Evolutionary conservation across 2,888 invertebrate species (phyloP), one percentile per base, ranked within the genome.

Genomic region (Penaeus monodon): DNA sequence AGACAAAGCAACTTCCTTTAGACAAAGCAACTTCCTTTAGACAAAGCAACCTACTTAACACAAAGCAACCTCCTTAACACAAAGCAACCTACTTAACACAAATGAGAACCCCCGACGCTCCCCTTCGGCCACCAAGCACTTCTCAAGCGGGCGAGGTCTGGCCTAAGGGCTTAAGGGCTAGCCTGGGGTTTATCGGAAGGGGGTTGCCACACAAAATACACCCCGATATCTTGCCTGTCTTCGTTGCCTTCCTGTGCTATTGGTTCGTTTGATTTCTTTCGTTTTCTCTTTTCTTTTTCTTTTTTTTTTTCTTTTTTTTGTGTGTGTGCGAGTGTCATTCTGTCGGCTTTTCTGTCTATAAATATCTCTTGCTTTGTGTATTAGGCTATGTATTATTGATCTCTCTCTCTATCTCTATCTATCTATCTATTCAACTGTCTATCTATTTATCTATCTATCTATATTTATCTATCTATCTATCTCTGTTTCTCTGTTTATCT

Each of bases 361-460:
- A 12, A 1, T 68, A 4, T 68, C 68, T 68, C 68, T 68, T 10
- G 1, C 10, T 44, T 0, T 44, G 44, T 10, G 44, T 44, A 44
- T 44, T 6, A 44, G 6, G 8, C 10, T 8, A 6, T 10, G 44
- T 44, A 1, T 44, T 44, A 44, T 44, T 44, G 44, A 44, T 44
- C 70, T 70, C 70, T 70, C 70, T n/a, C 70, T 70, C 70, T 70
- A n/a, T 70, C 70, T 70, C 70, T 70, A 0, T 70, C 70, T 70
- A n/a, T 70, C 70, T 70, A 1, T 70, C 70, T 70, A 0, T 70
- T n/a, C n/a, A 1, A n/a, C 70, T n/a, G 2, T 70, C 70, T 70
- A 0, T 70, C 70, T 70, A n/a, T 70, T 2, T 70, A n/a, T 70
- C n/a, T 70, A n/a, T 70, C 70, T 70, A n/a, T 70, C n/a, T 70